Base-by-base conservation (phyloP, 1,140 invertebrate species). In the Pseudomyrmex flavicornis region DNA sequence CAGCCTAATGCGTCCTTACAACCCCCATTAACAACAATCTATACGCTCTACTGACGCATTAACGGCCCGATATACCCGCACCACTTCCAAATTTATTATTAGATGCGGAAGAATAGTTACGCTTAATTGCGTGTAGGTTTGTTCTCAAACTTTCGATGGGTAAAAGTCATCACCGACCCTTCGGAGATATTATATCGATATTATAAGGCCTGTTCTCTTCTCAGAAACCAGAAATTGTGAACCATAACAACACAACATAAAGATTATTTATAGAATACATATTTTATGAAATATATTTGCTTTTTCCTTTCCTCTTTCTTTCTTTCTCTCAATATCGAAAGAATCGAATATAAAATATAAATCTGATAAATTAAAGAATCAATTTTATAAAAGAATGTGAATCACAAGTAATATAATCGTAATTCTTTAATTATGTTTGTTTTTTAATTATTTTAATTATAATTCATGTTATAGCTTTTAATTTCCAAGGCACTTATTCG, bases 21-120 rank as follows among this genome's bases (percentile, higher is more conserved):
- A 93, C 92, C 91, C 84, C 91, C 92, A 92, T 93, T 94, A 94
- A 94, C 93, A 92, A 94, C 91, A 92, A 94, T 94, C 93, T 92
- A 92, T 93, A 92, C 88, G 85, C 75, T 90, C 88, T 88, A 82
- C 35, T 35, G 35, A 84, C 88, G 90, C 88, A 93, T 93, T 92
- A 92, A 87, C 85, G 84, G 79, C 88, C 75, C 48, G 46, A 61
- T 68, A 35, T 35, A 58, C 86, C 83, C 87, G 70, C 80, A 72
- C 73, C 35, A 52, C 12, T 46, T 44, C 35, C 61, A 82, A 91
- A 92, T 92, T 92, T 92, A 92, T 92, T 88, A 86, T 84, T 83
- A 22, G n/a, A 69, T 56, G 68, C 20, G 52, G 20, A 79, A 74
- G 50, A 85, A 89, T 54, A 66, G 65, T 80, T 74, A 50, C 46